Conservation (phyloP, 2,113 vertebrate genomes). For the Mus pahari region DNA sequence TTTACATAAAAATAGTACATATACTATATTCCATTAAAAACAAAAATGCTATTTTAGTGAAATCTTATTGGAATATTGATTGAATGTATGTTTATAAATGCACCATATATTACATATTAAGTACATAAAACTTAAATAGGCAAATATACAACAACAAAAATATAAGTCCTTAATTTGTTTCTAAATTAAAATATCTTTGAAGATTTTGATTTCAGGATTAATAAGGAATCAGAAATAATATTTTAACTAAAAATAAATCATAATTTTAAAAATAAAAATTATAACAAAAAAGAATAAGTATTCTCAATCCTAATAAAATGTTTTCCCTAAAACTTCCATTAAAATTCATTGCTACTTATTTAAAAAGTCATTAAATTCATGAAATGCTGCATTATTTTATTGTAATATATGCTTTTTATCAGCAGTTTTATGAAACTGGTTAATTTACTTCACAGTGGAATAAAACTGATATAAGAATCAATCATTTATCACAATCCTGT, state of each 20-base stretch:
- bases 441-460: background rate
- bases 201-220: background rate
- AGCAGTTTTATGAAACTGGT: conserved; percentile 20
- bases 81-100: background rate
- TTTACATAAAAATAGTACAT: background rate
- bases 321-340: background rate
- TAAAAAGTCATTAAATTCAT: background rate
- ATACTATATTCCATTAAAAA: background rate
- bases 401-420: background rate
- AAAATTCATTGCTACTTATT: background rate
- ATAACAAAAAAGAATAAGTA: background rate
- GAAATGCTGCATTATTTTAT: background rate
- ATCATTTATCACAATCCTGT: background rate
- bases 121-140: background rate
- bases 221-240: background rate
- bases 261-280: background rate
- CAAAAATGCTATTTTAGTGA: background rate
- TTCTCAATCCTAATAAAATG: background rate
- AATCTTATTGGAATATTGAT: background rate
- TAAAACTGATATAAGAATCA: background rate
- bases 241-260: background rate
- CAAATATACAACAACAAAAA: background rate
- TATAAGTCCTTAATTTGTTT: background rate
- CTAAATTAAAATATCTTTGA: background rate
- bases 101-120: too few relatives aligned